These are phyloP conservation scores for Ibidorhyncha struthersii DNA, from an alignment of 2,113 vertebrate genomes.

Conservation along the genomic window DNA sequence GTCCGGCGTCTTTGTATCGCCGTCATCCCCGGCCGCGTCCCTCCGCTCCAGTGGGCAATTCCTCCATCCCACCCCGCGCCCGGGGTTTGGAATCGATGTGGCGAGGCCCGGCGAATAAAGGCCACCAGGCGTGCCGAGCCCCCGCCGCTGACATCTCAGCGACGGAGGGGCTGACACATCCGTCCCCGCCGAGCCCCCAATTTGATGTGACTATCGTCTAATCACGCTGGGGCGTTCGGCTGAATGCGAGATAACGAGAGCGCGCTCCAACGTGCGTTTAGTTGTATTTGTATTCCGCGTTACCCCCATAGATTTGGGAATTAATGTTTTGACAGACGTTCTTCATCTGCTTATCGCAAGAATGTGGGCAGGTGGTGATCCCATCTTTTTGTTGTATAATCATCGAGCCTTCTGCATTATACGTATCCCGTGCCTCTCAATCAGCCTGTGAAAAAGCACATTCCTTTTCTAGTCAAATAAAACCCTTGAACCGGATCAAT, in stretches of 20 bases:
- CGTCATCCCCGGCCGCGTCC: not conserved
- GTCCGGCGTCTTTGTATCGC: not conserved
- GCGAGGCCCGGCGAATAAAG: not conserved
- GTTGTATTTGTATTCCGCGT: not conserved
- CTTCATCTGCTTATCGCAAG: constrained; percentile 30
- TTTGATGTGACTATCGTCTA: not conserved
- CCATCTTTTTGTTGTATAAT: constrained; percentile 50
- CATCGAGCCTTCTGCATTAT: not conserved
- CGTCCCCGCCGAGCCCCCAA: not conserved
- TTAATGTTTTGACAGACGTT: constrained; percentile 54
- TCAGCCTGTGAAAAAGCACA: not conserved
- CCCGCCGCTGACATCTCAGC: not conserved
- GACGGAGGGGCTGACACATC: not conserved
- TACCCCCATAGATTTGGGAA: constrained; percentile 7
- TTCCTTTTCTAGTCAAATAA: not conserved
- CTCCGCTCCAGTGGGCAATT: not conserved
- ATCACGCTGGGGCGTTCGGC: not conserved
- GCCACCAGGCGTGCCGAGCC: not conserved
- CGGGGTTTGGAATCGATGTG: not conserved
- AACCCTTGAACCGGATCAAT: not conserved
- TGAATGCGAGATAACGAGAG: not conserved
- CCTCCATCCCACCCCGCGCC: not conserved
- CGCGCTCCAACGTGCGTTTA: not conserved
- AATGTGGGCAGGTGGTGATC: constrained; percentile 64
- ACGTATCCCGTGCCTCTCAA: not conserved